phyloP scores from a whole-genome alignment of 2,888 invertebrate species.

The Cataglyphis cursor region DNA sequence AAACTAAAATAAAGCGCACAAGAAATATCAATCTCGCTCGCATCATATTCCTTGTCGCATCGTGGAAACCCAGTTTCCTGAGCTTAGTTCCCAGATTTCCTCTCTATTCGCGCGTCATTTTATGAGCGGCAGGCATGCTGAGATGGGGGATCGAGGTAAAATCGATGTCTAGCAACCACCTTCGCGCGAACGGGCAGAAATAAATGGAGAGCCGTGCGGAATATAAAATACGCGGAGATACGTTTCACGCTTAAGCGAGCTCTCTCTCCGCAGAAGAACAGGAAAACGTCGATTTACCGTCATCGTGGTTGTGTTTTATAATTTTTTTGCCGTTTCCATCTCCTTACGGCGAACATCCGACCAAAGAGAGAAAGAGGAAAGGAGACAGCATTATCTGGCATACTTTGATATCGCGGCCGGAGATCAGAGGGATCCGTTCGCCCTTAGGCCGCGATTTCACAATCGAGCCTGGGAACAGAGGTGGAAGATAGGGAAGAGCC shows the following conservation, averaged over 20 bases:
- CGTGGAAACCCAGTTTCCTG: conserved; percentile 43
- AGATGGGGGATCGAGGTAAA: conserved; percentile 55
- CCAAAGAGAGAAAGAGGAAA: neutral
- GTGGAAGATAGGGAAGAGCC: conserved; percentile 51
- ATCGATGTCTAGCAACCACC: conserved; percentile 55
- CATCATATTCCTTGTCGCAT: conserved; percentile 34
- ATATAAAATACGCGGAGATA: conserved; percentile 56
- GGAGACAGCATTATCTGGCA: conserved; percentile 47
- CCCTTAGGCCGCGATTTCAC: conserved; percentile 56
- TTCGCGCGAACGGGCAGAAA: conserved; percentile 55
- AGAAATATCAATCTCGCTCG: conserved; percentile 52
- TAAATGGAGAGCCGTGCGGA: conserved; percentile 56
- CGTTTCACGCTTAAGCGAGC: conserved; percentile 56
- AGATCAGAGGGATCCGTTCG: conserved; percentile 55
- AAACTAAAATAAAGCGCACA: conserved; percentile 25
- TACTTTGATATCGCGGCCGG: conserved; percentile 51
- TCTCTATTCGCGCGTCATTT: conserved; percentile 58
- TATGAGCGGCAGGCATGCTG: conserved; percentile 45
- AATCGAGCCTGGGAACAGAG: conserved; percentile 52
- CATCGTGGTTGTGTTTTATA: conserved; percentile 52
- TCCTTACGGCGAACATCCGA: conserved; percentile 35
- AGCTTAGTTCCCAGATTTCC: conserved; percentile 48
- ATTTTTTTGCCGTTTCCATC: conserved; percentile 50
- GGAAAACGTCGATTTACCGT: conserved; percentile 56
- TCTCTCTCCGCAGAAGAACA: conserved; percentile 52